Base-by-base conservation (phyloP, 2,113 vertebrate species). In the Phaethornis superciliosus region DNA sequence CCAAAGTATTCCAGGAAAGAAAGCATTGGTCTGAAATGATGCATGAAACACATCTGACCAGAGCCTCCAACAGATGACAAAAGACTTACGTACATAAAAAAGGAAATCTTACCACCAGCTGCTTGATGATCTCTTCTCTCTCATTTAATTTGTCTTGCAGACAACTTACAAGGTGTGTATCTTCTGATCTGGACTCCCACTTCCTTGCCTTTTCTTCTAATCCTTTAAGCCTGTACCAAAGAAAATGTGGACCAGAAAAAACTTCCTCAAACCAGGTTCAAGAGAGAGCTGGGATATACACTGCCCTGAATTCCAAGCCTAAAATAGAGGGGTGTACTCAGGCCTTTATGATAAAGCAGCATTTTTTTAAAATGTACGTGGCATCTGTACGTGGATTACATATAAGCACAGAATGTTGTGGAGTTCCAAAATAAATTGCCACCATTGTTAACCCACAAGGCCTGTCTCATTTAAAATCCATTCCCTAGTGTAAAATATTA, bases 71-170 rank as follows among this genome's bases (percentile, higher is more conserved):
- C 12, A 71, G n/a, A 76, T 46, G 71, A 21, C 35, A 46, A 74
- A 87, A 81, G 35, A 75, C 0, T 0, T 42, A 40, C 12, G 6
- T 59, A 22, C 3, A 27, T 63, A 27, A 21, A 71, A 77, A 76
- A 51, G 3, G 4, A 52, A 72, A 54, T 94, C 99, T 98, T 96
- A 99, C 99, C 98, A 98, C 96, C 71, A 99, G 95, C 90, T 98
- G 98, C 95, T 98, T 99, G 85, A 99, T 99, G 95, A 98, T 97
- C 85, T 98, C 98, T 89, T 99, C 99, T 95, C 98, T 98, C 97
- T 99, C 99, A 18, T 91, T 98, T 93, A 99, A 92, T 89, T 98
- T 98, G 90, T 98, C 98, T 97, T 99, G 98, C 79, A 99, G 98
- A 81, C 98, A 98, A 84, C 98, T 98, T 93, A 98, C 97, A 87